These are phyloP conservation scores for Hylia prasina DNA, from an alignment of 2,113 vertebrate species.

Conservation along the genomic window DNA sequence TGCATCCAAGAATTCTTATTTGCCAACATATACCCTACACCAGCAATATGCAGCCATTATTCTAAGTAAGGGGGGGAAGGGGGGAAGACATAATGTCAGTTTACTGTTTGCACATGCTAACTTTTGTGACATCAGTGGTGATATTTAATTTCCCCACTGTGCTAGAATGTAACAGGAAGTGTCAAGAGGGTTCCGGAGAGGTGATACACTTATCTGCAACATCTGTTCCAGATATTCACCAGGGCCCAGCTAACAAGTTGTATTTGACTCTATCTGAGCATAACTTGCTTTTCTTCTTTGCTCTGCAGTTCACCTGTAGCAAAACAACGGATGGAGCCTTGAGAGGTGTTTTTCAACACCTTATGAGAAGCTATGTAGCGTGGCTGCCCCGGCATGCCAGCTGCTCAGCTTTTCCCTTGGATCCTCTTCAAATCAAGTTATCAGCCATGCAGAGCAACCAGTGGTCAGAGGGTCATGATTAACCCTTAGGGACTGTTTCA, in stretches of 20 bases:
- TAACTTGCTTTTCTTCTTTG: not conserved
- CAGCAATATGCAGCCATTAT: not conserved
- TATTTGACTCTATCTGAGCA: not conserved
- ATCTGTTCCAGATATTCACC: not conserved
- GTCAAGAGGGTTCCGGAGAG: not conserved
- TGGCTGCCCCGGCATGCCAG: fast-evolving
- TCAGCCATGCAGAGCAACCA: not conserved
- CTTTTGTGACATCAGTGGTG: not conserved
- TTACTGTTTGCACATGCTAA: not conserved
- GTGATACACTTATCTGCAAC: not conserved
- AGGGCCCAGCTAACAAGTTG: not conserved
- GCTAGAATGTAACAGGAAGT: not conserved
- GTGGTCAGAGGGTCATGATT: not conserved
- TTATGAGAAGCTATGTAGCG: not conserved
- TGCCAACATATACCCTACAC: not conserved
- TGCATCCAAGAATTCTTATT: not conserved
- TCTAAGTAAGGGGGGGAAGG: not conserved
- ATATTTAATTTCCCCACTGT: not conserved
- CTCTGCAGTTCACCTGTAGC: constrained; percentile 13
- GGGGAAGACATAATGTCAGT: not conserved
- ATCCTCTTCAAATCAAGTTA: not conserved
- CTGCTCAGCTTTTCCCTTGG: not conserved
- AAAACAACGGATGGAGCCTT: not conserved
- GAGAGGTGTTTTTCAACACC: constrained; percentile 5
- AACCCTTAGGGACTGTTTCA: not conserved